These are phyloP conservation scores for Discoglossus pictus DNA, from an alignment of 2,797 vertebrate genomes.

Conservation along the genomic window DNA sequence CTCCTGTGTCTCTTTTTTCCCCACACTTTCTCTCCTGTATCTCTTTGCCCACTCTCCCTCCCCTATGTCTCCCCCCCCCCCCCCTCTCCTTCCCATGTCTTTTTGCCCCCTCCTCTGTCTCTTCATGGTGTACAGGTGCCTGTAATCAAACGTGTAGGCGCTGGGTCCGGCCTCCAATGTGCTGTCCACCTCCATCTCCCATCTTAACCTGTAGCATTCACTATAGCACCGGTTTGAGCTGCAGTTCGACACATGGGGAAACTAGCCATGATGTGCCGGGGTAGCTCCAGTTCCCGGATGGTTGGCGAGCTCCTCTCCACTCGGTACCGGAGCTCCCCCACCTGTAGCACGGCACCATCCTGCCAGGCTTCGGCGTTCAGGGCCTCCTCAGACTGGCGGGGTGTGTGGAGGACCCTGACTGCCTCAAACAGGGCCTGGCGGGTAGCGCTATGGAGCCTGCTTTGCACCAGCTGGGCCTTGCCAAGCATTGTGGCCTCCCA, in stretches of 20 bases:
- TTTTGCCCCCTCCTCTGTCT: constrained; percentile 61
- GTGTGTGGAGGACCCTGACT: background rate
- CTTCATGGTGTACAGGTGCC: constrained; percentile 81
- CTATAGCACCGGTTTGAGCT: constrained; percentile 78
- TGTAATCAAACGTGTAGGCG: constrained; percentile 83
- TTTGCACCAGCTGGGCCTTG: background rate
- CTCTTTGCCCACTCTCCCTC: too few species aligned
- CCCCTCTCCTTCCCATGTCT: too few species aligned
- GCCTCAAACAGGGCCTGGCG: constrained; percentile 10
- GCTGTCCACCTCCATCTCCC: constrained; percentile 76
- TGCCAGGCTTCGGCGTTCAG: constrained; percentile 86
- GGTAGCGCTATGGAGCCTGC: constrained; percentile 1
- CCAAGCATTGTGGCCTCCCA: too few species aligned
- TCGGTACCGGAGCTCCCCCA: constrained; percentile 77
- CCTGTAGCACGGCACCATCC: constrained; percentile 86
- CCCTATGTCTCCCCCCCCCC: too few species aligned
- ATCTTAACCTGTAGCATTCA: constrained; percentile 67
- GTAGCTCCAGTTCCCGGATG: constrained; percentile 78
- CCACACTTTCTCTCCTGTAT: too few species aligned
- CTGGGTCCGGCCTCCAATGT: constrained; percentile 88
- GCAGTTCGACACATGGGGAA: constrained; percentile 90
- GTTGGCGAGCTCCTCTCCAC: constrained; percentile 85
- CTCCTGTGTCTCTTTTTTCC: too few species aligned
- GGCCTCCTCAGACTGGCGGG: constrained; percentile 69
- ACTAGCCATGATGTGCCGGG: constrained; percentile 80